Conservation (phyloP, 2,888 invertebrate genomes). For the Philonicus albiceps region DNA sequence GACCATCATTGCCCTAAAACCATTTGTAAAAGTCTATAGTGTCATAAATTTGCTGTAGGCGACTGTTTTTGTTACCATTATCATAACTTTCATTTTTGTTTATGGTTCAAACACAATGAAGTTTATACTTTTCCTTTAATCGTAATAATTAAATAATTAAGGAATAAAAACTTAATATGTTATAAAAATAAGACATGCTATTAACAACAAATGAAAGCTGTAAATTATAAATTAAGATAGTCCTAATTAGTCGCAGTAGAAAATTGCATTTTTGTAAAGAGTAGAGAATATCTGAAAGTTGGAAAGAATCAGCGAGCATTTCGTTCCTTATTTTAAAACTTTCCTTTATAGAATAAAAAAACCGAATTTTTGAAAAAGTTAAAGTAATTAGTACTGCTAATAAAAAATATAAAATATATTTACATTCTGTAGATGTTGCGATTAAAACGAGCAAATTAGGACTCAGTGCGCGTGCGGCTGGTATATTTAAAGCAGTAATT, state of each 20-base stretch:
- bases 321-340: background rate
- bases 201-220: background rate
- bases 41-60: no score
- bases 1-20: no score
- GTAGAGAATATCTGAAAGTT: background rate
- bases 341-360: background rate
- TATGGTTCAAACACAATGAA: no score
- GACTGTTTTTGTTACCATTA: no score
- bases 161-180: background rate
- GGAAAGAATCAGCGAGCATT: background rate
- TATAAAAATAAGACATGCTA: background rate
- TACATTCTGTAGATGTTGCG: background rate
- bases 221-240: background rate
- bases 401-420: background rate
- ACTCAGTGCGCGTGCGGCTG: background rate
- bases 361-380: background rate
- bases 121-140: background rate
- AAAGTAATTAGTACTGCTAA: background rate
- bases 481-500: background rate
- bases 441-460: background rate
- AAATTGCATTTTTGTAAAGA: background rate
- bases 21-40: no score
- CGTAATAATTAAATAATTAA: background rate
- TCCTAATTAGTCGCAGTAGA: background rate
- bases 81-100: no score